These are phyloP conservation scores for Heliconius ethilla DNA, from an alignment of 2,888 invertebrate genomes.

Conservation along the genomic window DNA sequence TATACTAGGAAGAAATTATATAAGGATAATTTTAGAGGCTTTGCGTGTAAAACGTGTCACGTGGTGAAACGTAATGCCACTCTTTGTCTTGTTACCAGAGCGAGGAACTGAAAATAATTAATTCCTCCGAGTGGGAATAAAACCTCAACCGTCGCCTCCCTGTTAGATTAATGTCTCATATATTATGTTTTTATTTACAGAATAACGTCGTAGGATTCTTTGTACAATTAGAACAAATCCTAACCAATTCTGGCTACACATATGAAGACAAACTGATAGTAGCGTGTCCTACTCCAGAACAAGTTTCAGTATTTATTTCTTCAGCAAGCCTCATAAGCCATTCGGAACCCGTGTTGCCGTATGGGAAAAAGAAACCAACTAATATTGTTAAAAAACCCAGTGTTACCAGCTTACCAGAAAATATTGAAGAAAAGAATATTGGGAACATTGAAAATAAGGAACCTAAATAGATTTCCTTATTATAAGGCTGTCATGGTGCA, in stretches of 20 bases:
- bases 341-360: slow-evolving; percentile 72
- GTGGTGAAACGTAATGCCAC: no score
- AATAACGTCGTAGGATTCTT: slow-evolving; percentile 95
- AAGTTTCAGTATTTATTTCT: slow-evolving; percentile 93
- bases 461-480: neutral
- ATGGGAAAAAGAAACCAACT: slow-evolving; percentile 68
- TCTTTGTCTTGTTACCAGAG: neutral
- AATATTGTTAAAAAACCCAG: slow-evolving; percentile 65
- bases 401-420: slow-evolving; percentile 63
- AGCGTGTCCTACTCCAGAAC: slow-evolving; percentile 95
- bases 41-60: neutral
- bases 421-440: slow-evolving; percentile 43
- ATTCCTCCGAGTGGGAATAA: neutral
- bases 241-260: slow-evolving; percentile 88
- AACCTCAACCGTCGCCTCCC: neutral
- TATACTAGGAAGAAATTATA: no score
- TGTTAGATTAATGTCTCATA: neutral
- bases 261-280: slow-evolving; percentile 92
- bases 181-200: slow-evolving; percentile 67
- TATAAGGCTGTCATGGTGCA: neutral
- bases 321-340: slow-evolving; percentile 87
- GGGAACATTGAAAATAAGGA: slow-evolving; percentile 18
- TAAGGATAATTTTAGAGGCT: neutral
- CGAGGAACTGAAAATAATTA: neutral
- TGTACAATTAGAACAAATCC: slow-evolving; percentile 90